phyloP scores from a whole-genome alignment of 2,797 vertebrate genomes.

The Lerista edwardsae region DNA sequence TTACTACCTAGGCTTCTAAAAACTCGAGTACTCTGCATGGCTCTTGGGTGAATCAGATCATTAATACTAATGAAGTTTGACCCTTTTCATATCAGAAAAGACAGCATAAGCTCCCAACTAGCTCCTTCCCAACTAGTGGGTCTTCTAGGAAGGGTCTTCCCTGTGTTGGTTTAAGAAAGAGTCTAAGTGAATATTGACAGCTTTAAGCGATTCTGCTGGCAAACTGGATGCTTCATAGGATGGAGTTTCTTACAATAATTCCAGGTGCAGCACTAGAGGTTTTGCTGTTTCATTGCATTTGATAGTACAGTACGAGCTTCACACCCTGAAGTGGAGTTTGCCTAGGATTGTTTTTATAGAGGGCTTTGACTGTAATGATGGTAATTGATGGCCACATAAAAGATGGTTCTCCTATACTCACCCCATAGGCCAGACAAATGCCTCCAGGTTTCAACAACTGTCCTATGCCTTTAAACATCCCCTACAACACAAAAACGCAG shows the following conservation, averaged over 20 bases:
- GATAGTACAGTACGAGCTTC: neutral
- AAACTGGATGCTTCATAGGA: too few relatives aligned
- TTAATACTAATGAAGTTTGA: neutral
- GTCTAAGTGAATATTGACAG: neutral
- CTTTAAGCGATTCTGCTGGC: neutral
- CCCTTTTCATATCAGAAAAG: too few relatives aligned
- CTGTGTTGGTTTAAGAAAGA: neutral
- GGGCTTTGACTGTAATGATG: neutral
- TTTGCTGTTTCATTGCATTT: too few relatives aligned
- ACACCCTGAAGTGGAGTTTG: neutral
- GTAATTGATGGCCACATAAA: neutral
- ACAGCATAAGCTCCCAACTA: neutral
- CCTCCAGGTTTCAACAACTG: conserved; percentile 76
- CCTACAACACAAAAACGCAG: conserved; percentile 54
- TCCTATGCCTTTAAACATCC: conserved; percentile 76
- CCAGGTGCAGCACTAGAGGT: neutral
- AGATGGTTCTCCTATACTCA: conserved; percentile 52
- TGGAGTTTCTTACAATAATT: neutral
- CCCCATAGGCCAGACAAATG: conserved; percentile 78
- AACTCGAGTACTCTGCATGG: neutral
- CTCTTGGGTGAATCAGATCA: neutral
- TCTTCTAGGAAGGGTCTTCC: too few relatives aligned
- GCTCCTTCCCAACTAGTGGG: too few relatives aligned
- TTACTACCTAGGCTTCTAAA: neutral
- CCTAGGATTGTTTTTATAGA: neutral